These are phyloP conservation scores for Agapetus fuscipes DNA, from an alignment of 2,888 invertebrate species.

Conservation along the genomic window DNA sequence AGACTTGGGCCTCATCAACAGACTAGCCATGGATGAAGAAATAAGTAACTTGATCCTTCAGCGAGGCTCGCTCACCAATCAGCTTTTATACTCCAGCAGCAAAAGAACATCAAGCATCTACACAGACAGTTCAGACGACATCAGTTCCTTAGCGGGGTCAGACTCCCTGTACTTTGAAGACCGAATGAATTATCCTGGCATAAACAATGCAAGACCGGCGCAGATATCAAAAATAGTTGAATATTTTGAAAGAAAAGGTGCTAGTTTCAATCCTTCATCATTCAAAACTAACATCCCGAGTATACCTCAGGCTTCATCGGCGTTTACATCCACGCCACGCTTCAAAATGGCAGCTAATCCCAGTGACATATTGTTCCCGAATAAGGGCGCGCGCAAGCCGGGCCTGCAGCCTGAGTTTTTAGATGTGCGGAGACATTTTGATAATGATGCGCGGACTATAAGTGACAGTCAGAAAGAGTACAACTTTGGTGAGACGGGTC, in stretches of 20 bases:
- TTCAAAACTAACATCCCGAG: conserved; percentile 24
- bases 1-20: conserved; percentile 40
- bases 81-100: conserved; percentile 46
- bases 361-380: conserved; percentile 22
- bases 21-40: conserved; percentile 37
- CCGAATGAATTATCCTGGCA: conserved; percentile 44
- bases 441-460: conserved; percentile 15
- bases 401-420: conserved; percentile 15
- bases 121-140: conserved; percentile 80
- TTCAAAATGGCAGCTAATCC: conserved; percentile 24
- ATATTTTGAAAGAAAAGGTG: conserved; percentile 75
- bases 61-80: conserved; percentile 36
- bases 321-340: conserved; percentile 7
- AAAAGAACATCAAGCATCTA: conserved; percentile 72
- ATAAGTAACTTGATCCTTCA: conserved; percentile 36
- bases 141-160: conserved; percentile 70
- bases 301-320: conserved; percentile 16
- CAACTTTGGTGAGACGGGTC: conserved; percentile 25
- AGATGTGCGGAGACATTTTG: conserved; percentile 20
- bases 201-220: conserved; percentile 46
- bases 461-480: conserved; percentile 24
- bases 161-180: conserved; percentile 65
- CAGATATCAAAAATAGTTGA: conserved; percentile 79
- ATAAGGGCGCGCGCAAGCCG: conserved; percentile 16
- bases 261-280: conserved; percentile 43